phyloP scores from a whole-genome alignment of 2,888 invertebrate species.

The Opisthograptis luteolata region DNA sequence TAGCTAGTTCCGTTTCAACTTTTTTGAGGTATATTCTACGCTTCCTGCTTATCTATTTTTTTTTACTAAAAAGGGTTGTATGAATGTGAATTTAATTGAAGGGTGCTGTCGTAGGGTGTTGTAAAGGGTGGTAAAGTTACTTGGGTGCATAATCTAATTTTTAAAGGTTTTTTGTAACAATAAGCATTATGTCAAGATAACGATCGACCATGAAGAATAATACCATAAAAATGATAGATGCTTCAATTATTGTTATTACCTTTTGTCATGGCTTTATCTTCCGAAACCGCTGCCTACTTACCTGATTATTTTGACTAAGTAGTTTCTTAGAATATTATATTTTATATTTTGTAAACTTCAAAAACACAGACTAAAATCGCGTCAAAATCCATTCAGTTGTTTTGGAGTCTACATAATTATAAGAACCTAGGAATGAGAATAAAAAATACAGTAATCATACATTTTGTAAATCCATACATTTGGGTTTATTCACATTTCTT shows the following conservation, averaged over 20 bases:
- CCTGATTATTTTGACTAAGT: no score
- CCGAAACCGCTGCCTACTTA: no score
- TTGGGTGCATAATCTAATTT: conserved; percentile 51
- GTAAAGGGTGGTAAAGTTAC: conserved; percentile 54
- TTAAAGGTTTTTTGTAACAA: conserved; percentile 50
- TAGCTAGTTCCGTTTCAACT: conserved; percentile 52
- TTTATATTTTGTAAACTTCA: no score
- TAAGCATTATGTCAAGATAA: conserved; percentile 25
- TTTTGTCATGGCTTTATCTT: conserved; percentile 7
- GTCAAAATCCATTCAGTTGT: no score
- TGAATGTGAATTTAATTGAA: conserved; percentile 79
- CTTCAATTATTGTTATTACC: conserved; percentile 14
- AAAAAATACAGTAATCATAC: no score
- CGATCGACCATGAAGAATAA: conserved; percentile 15
- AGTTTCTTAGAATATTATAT: no score
- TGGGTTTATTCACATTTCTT: no score
- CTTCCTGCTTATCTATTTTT: conserved; percentile 71
- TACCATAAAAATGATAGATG: conserved; percentile 15
- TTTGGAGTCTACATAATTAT: no score
- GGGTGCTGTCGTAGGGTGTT: conserved; percentile 63
- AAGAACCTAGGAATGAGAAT: no score
- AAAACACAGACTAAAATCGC: no score
- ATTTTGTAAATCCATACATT: no score
- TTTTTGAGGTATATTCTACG: conserved; percentile 56
- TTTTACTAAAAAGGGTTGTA: conserved; percentile 56